Conservation (phyloP, 2,113 vertebrate genomes). For the Furnarius figulus region DNA sequence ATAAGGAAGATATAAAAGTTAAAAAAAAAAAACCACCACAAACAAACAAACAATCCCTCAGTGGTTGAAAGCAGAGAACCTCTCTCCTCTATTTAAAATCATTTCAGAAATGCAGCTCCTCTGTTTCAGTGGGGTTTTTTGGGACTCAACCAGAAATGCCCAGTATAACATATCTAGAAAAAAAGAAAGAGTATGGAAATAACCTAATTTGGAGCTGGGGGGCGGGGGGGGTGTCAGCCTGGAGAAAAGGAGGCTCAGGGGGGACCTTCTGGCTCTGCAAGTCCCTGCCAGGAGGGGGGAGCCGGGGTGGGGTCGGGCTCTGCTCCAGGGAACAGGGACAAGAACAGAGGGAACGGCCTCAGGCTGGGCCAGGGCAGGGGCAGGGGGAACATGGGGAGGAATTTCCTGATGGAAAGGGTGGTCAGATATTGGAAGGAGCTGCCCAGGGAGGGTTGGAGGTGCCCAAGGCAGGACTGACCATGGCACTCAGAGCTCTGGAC, state of each 20-base stretch:
- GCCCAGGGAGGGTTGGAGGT: not conserved
- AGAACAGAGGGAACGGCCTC: not conserved
- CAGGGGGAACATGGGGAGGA: fast-evolving
- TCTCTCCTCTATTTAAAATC: not conserved
- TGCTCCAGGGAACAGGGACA: not conserved
- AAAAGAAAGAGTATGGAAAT: not conserved
- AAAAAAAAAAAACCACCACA: not conserved
- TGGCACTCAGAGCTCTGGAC: not conserved
- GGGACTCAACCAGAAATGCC: not conserved
- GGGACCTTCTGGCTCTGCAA: not conserved
- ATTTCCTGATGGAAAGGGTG: not conserved
- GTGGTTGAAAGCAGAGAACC: not conserved
- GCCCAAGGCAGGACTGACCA: not conserved
- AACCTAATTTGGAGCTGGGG: not conserved
- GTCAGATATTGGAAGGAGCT: not conserved
- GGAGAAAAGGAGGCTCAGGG: not conserved
- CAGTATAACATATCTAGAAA: not conserved
- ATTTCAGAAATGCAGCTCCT: not conserved
- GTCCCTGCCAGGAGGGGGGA: not conserved
- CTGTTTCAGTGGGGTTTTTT: not conserved
- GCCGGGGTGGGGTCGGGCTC: not conserved
- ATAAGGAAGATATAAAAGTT: not conserved
- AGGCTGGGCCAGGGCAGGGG: not conserved
- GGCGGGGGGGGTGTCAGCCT: not conserved
- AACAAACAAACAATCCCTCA: not conserved